These are phyloP conservation scores for Pyrgus malvae DNA, from an alignment of 2,888 invertebrate genomes.

Conservation along the genomic window DNA sequence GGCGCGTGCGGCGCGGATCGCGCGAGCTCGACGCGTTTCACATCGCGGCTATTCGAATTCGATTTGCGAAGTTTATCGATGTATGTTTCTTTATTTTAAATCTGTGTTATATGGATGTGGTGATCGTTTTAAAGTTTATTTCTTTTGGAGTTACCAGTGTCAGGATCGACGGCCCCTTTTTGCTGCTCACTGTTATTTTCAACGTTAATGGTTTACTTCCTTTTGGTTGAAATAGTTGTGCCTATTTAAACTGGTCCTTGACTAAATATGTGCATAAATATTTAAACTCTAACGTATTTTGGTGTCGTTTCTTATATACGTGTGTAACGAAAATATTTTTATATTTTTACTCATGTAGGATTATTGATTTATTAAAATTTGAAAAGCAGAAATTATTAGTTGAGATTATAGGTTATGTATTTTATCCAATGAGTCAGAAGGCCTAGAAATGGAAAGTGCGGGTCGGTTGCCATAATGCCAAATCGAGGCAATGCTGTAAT, in stretches of 20 bases:
- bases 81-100: slow-evolving; percentile 13
- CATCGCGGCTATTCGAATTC: slow-evolving; percentile 5
- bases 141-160: slow-evolving; percentile 9
- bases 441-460: slow-evolving; percentile 11
- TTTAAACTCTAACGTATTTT: slow-evolving; percentile 1
- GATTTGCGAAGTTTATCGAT: slow-evolving; percentile 27
- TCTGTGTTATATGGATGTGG: slow-evolving; percentile 6
- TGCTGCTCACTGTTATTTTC: neutral
- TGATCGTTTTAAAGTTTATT: neutral
- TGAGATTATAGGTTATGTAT: neutral
- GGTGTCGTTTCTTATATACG: neutral
- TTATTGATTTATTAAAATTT: too few relatives aligned
- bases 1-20: slow-evolving; percentile 68
- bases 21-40: slow-evolving; percentile 41
- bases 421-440: slow-evolving; percentile 11
- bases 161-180: neutral
- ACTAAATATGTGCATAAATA: slow-evolving; percentile 10
- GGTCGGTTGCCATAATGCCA: neutral
- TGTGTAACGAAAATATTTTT: too few relatives aligned
- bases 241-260: slow-evolving; percentile 13
- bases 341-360: too few relatives aligned
- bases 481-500: neutral
- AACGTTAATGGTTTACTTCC: slow-evolving; percentile 3
- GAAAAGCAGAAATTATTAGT: too few relatives aligned
- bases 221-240: slow-evolving; percentile 1